Evolutionary conservation across 2,797 vertebrate species (phyloP).

Genomic region (Brachyalestes nurse): DNA sequence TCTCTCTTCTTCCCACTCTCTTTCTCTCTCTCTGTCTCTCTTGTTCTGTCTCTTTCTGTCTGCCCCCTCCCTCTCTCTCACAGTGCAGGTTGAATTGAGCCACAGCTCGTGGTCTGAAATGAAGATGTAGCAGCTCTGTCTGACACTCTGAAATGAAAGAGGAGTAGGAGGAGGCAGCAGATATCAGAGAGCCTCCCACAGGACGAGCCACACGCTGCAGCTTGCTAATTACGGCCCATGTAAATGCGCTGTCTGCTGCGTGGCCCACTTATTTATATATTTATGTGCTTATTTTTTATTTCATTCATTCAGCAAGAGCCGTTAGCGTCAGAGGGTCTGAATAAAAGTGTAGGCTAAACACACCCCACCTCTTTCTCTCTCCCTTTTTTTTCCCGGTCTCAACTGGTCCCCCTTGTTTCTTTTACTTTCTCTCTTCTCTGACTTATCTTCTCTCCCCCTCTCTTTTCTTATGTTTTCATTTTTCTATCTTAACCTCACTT

Average conservation of each 20-base stretch:
- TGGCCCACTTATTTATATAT: slow-evolving; percentile 64
- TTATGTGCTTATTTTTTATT: slow-evolving; percentile 66
- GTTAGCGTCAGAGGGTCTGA: slow-evolving; percentile 66
- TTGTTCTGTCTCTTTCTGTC: slow-evolving; percentile 66
- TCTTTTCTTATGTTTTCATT: too few species aligned
- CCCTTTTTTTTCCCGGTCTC: neutral
- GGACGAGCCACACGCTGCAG: slow-evolving; percentile 74
- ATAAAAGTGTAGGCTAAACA: slow-evolving; percentile 61
- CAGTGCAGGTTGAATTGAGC: slow-evolving; percentile 66
- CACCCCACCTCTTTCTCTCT: neutral
- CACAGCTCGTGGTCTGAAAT: slow-evolving; percentile 84
- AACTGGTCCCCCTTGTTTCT: neutral
- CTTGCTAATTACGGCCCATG: slow-evolving; percentile 94
- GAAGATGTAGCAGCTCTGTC: slow-evolving; percentile 90
- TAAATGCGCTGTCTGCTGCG: slow-evolving; percentile 77
- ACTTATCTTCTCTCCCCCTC: neutral
- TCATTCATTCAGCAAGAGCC: slow-evolving; percentile 67
- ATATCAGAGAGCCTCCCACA: slow-evolving; percentile 91
- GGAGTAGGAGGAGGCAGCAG: slow-evolving; percentile 90
- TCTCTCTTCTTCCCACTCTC: slow-evolving; percentile 51
- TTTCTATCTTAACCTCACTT: too few species aligned
- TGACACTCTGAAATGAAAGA: slow-evolving; percentile 96
- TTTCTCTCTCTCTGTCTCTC: slow-evolving; percentile 76
- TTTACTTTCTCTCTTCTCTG: slow-evolving; percentile 10
- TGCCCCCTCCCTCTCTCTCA: neutral